These are phyloP conservation scores for Eonycteris spelaea DNA, from an alignment of 2,113 vertebrate species.

Conservation along the genomic window DNA sequence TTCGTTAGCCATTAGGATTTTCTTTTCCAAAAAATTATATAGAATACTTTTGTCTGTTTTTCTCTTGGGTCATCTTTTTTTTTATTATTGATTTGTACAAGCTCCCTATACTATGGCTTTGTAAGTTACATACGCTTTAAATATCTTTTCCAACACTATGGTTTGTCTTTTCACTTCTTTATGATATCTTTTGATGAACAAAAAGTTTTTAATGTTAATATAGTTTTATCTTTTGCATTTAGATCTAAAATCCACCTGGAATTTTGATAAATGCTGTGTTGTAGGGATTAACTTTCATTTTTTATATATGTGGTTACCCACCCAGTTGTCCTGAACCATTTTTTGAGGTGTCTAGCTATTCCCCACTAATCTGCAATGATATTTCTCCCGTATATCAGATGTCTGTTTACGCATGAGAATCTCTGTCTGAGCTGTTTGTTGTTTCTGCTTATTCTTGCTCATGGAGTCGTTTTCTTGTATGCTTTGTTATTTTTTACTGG, in stretches of 20 bases:
- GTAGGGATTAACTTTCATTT: neutral
- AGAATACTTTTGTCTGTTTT: neutral
- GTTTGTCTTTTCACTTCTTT: neutral
- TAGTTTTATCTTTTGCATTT: neutral
- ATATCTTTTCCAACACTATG: neutral
- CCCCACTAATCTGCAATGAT: neutral
- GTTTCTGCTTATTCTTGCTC: neutral
- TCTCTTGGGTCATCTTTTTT: neutral
- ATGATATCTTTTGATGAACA: neutral
- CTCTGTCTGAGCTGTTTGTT: neutral
- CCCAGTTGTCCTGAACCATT: neutral
- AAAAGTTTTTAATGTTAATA: neutral
- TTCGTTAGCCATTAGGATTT: slow-evolving; percentile 18
- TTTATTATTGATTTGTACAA: neutral
- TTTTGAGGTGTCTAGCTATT: neutral
- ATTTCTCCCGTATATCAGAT: neutral
- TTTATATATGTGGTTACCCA: neutral
- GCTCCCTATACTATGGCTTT: neutral
- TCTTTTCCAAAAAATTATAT: neutral
- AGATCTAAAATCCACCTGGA: neutral
- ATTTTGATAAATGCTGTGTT: neutral
- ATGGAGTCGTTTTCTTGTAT: neutral
- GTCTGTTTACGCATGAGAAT: neutral
- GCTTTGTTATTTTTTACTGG: neutral
- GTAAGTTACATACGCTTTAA: neutral